phyloP scores from a whole-genome alignment of 2,113 vertebrate species.

The Pipra filicauda region DNA sequence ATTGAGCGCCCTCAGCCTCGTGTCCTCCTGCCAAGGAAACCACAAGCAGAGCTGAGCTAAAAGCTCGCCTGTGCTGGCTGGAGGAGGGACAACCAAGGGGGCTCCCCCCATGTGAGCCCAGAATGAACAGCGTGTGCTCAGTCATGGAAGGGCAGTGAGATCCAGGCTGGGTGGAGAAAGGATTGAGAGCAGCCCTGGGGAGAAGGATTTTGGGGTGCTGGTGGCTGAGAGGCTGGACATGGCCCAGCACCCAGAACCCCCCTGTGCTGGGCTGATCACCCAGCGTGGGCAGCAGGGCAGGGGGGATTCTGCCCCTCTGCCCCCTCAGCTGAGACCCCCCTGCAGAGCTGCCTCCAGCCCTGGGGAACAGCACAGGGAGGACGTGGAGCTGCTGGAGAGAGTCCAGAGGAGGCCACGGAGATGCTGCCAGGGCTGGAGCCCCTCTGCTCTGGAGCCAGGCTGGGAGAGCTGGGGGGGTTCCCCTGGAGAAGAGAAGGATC shows the following conservation, averaged over 20 bases:
- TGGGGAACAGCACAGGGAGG: neutral
- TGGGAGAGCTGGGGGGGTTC: neutral
- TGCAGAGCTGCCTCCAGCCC: neutral
- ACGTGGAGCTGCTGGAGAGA: neutral
- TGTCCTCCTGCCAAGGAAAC: neutral
- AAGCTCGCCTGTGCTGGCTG: no score
- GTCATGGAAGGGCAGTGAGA: neutral
- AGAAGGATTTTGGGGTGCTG: neutral
- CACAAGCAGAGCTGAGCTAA: neutral
- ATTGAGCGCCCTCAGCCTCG: neutral
- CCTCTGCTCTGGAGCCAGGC: neutral
- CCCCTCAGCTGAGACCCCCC: neutral
- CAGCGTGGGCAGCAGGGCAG: accelerated
- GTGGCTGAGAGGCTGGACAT: neutral
- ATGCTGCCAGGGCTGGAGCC: neutral
- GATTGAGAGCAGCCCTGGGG: neutral
- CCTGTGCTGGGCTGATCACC: neutral
- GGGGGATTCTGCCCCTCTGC: neutral
- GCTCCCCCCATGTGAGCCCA: neutral
- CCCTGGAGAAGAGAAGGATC: neutral
- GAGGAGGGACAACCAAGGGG: neutral
- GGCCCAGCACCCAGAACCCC: neutral
- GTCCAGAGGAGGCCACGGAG: neutral
- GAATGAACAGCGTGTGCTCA: neutral
- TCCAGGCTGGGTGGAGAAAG: neutral